Percentiles rank a stretch among this genome's conserved stretches.
Conservation (phyloP, 53 echinoderm and acorn worm genomes). For the Paelopatides confundens region DNA sequence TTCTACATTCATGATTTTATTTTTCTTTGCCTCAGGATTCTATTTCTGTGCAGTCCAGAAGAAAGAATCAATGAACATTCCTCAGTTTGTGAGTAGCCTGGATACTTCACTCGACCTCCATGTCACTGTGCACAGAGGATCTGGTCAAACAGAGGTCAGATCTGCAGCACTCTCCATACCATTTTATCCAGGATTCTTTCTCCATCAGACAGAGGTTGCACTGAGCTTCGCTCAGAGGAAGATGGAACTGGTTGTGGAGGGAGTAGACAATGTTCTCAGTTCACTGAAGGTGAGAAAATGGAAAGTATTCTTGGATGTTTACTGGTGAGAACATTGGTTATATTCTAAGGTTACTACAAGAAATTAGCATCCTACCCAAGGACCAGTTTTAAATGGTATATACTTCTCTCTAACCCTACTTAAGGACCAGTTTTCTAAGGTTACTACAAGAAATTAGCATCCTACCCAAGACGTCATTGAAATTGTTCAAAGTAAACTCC, state of each 20-base stretch:
- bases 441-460: no score
- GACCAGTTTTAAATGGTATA: no score
- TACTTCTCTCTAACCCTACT: no score
- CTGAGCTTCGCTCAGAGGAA: conserved; percentile 69
- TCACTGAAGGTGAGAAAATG: conserved; percentile 68
- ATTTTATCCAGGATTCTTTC: conserved; percentile 76
- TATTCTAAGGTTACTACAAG: no score
- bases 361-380: no score
- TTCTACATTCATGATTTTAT: not conserved
- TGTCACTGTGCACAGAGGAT: conserved; percentile 57
- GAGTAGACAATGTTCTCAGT: conserved; percentile 69
- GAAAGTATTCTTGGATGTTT: not conserved
- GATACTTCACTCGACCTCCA: conserved; percentile 69
- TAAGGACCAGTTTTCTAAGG: no score
- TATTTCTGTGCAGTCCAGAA: conserved; percentile 84
- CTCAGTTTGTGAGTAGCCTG: conserved; percentile 80
- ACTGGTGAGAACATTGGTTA: not conserved
- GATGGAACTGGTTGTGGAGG: conserved; percentile 77
- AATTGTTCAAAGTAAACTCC: no score
- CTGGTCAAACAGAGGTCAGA: conserved; percentile 77
- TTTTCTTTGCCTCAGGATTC: conserved; percentile 57
- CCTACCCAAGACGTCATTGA: no score
- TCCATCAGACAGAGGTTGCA: conserved; percentile 66
- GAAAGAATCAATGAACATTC: conserved; percentile 63
- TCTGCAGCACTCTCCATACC: conserved; percentile 70